Evolutionary conservation across 1,140 invertebrate genomes (phyloP), one percentile per base, ranked within the genome.

Genomic region (Schlechtendalia chinensis): DNA sequence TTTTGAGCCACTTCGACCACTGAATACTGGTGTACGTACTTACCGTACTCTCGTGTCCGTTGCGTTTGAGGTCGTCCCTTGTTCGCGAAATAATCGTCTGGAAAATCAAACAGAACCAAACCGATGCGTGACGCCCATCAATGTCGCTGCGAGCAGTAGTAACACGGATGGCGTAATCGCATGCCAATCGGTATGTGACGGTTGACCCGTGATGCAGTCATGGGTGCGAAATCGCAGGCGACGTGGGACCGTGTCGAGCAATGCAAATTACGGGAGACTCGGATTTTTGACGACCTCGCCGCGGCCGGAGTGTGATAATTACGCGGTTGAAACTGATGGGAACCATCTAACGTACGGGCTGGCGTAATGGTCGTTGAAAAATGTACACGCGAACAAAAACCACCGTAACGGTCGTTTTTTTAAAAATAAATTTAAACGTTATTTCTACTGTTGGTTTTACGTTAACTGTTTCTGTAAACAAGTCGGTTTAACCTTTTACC

Each of bases 61-160:
- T 27, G 58, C 22, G 3, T 14, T 47, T n/a, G 17, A 61, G 58
- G 75, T 50, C 58, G 56, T 61, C 75, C 39, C 75, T 79, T 63
- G 75, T 61, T 39, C 24, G 39, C 75, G 11, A 79, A 79, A 63
- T 79, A 63, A 79, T 79, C 39, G 59, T 61, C 75, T 79, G 75
- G 75, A 79, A 79, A 79, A 79, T 79, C 75, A 79, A 79, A 79
- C 50, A 79, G 75, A 79, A 79, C 75, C 75, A 27, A n/a, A 79
- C 61, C 61, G 75, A 79, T 50, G 75, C 22, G 58, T 63, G 63
- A 79, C 75, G 75, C n/a, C 75, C 75, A 79, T 61, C 75, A 79
- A 79, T 79, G 75, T n/a, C 39, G 72, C 56, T 10, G 75, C 24
- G 58, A 39, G 39, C 47, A 79, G 16, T 27, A n/a, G n/a, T 79